Conservation (phyloP, 2,797 vertebrate genomes). For the Pseudomugil tenellus region DNA sequence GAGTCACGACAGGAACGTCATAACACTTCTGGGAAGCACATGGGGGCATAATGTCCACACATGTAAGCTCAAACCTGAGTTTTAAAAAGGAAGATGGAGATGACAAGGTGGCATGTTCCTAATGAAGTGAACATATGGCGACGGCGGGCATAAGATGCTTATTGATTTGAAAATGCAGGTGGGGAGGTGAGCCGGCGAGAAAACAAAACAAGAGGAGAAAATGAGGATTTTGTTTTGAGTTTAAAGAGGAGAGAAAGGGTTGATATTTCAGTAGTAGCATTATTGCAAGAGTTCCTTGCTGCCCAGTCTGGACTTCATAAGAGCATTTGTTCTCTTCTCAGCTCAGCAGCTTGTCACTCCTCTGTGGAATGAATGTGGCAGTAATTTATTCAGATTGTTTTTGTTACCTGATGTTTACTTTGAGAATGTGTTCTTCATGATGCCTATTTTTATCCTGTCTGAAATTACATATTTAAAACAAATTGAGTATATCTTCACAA, state of each 20-base stretch:
- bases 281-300: conserved; percentile 7
- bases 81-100: conserved; percentile 17
- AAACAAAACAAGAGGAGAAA: conserved; percentile 22
- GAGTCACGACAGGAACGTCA: conserved; percentile 24
- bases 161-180: conserved; percentile 36
- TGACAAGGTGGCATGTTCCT: not conserved
- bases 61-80: not conserved
- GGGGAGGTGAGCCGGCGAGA: conserved; percentile 52
- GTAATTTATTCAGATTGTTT: no score
- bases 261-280: conserved; percentile 2
- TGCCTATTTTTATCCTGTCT: no score
- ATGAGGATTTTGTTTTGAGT: not conserved
- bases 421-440: no score
- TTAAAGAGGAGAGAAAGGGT: conserved; percentile 16
- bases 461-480: no score
- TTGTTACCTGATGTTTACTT: no score
- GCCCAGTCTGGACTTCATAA: no score
- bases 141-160: conserved; percentile 25
- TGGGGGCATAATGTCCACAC: conserved; percentile 1
- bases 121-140: not conserved
- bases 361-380: not conserved
- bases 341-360: conserved; percentile 4
- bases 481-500: no score
- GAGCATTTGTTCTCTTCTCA: not conserved
- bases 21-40: conserved; percentile 11